A percentile compares a stretch with the other conserved stretches of the same genome.
These are phyloP conservation scores for Mystacornis crossleyi DNA, from an alignment of 2,113 vertebrate species.

Conservation along the genomic window DNA sequence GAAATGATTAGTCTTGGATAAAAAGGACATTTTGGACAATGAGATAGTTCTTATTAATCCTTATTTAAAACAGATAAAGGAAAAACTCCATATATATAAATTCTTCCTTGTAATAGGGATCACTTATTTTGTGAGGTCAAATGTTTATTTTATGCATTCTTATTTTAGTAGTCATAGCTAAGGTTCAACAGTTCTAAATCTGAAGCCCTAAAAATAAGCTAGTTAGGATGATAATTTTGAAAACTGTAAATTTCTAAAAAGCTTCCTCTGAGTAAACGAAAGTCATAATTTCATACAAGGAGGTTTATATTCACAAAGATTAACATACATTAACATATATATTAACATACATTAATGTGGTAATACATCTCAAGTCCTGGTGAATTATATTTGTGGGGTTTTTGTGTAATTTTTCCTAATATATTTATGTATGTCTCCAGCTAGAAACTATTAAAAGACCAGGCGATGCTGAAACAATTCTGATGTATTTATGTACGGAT, in stretches of 20 bases:
- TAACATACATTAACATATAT: neutral
- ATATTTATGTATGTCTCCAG: neutral
- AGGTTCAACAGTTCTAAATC: neutral
- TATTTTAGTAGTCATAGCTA: neutral
- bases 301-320: neutral
- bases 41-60: neutral
- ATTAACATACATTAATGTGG: neutral
- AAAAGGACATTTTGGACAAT: neutral
- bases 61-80: neutral
- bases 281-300: neutral
- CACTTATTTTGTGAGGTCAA: neutral
- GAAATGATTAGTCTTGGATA: neutral
- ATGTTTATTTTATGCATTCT: neutral
- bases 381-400: neutral
- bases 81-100: neutral
- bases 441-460: neutral
- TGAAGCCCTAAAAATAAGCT: neutral
- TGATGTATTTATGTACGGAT: fast-evolving
- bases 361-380: neutral
- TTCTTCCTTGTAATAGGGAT: neutral
- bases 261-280: neutral
- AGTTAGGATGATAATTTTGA: neutral
- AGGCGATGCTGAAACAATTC: neutral
- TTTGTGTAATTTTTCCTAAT: neutral
- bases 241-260: neutral